These are phyloP conservation scores for Oscheius onirici DNA, from an alignment of 2,888 invertebrate genomes.

Conservation along the genomic window DNA sequence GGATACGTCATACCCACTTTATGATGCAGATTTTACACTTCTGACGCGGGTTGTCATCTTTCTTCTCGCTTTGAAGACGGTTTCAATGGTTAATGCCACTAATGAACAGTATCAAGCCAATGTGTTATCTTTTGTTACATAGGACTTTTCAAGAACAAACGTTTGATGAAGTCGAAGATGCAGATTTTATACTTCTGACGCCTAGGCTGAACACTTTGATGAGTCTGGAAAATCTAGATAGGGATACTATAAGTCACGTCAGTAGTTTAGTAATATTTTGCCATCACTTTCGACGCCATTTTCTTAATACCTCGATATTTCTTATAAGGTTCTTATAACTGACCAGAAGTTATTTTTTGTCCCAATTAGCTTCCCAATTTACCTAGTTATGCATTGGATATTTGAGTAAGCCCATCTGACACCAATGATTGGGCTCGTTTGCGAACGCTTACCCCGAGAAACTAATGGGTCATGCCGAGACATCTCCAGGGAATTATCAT, in stretches of 20 bases:
- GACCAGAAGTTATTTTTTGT: no score
- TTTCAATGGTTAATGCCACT: neutral
- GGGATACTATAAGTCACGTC: no score
- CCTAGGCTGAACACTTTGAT: neutral
- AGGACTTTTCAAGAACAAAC: neutral
- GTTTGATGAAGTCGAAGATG: neutral
- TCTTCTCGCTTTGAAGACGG: constrained; percentile 24
- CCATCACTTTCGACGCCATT: no score
- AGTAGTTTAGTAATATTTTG: no score
- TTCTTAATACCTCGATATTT: no score
- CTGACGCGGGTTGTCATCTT: constrained; percentile 17
- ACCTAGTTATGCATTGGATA: no score
- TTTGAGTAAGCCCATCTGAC: no score
- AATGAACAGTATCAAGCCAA: neutral
- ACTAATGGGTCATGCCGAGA: neutral
- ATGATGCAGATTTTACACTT: constrained; percentile 9
- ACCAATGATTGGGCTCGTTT: constrained; percentile 6
- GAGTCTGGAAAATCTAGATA: no score
- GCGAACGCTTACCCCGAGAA: neutral
- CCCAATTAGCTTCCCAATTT: no score
- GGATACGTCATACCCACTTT: neutral
- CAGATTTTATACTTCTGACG: neutral
- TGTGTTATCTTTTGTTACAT: neutral
- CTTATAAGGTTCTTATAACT: no score
- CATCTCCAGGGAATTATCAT: neutral